phyloP scores from a whole-genome alignment of 2,888 invertebrate species.

The Palloptera scutellata region DNA sequence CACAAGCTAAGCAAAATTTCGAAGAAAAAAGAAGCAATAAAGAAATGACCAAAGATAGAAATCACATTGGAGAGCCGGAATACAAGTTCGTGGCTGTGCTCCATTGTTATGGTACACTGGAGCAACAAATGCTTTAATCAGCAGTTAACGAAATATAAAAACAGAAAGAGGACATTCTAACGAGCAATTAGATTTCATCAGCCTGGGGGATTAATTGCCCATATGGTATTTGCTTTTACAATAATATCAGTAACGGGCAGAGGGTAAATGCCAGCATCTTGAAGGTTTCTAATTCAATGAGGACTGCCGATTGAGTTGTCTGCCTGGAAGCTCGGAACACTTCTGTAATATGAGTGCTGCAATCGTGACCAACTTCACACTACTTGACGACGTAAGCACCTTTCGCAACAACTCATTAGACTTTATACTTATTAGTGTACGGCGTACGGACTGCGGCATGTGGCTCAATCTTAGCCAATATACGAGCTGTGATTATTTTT shows the following conservation, averaged over 20 bases:
- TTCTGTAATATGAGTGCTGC: constrained; percentile 18
- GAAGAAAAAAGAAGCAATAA: constrained; percentile 46
- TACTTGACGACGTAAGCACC: constrained; percentile 63
- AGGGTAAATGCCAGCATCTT: not conserved
- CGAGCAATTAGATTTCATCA: constrained; percentile 63
- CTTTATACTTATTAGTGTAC: constrained; percentile 8
- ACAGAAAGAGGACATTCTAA: constrained; percentile 49
- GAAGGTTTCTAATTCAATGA: constrained; percentile 47
- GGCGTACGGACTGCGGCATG: constrained; percentile 16
- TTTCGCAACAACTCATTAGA: constrained; percentile 38
- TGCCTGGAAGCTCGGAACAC: constrained; percentile 6
- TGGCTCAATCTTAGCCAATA: constrained; percentile 13
- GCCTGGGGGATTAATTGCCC: constrained; percentile 61
- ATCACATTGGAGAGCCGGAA: constrained; percentile 30
- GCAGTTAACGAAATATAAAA: constrained; percentile 60
- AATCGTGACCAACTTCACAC: constrained; percentile 52
- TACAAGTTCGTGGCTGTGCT: not conserved
- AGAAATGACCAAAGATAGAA: constrained; percentile 35
- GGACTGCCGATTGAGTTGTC: constrained; percentile 50
- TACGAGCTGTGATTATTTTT: constrained; percentile 47
- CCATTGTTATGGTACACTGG: constrained; percentile 15
- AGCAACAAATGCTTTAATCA: constrained; percentile 59
- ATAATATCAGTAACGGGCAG: not conserved
- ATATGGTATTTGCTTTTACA: constrained; percentile 41
- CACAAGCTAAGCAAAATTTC: constrained; percentile 43